Conservation (phyloP, 2,797 vertebrate species). For the Myiotriccus ornatus region DNA sequence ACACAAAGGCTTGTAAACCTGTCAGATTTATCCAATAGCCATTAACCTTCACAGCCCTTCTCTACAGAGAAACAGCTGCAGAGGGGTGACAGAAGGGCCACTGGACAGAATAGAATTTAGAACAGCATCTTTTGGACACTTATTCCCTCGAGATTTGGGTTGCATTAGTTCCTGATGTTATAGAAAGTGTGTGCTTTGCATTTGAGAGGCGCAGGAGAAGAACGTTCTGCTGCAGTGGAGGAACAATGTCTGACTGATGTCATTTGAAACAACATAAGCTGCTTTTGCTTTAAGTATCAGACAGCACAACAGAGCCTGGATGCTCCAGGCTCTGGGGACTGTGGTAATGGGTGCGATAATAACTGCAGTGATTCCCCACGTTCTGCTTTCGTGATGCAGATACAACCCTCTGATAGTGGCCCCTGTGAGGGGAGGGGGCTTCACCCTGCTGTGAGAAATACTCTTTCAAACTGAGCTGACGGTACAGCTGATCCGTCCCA, state of each 20-base stretch:
- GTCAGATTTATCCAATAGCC: not conserved
- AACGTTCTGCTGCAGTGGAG: fast-evolving
- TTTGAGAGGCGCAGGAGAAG: not conserved
- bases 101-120: not conserved
- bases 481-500: not conserved
- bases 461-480: not conserved
- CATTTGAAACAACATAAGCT: not conserved
- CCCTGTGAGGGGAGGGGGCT: fast-evolving
- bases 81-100: not conserved
- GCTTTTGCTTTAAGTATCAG: not conserved
- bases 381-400: not conserved
- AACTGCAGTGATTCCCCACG: fast-evolving
- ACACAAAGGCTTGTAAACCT: not conserved
- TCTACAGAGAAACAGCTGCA: not conserved
- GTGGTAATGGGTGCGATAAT: not conserved
- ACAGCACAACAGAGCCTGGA: not conserved
- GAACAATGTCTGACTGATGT: not conserved
- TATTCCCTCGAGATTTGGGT: not conserved
- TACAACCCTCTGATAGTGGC: not conserved
- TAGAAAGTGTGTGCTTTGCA: not conserved
- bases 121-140: not conserved
- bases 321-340: not conserved
- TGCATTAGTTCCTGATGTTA: fast-evolving
- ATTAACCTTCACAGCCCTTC: not conserved
- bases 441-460: not conserved